These are phyloP conservation scores for Diplodus puntazzo DNA, from an alignment of 2,797 vertebrate species.

Conservation along the genomic window DNA sequence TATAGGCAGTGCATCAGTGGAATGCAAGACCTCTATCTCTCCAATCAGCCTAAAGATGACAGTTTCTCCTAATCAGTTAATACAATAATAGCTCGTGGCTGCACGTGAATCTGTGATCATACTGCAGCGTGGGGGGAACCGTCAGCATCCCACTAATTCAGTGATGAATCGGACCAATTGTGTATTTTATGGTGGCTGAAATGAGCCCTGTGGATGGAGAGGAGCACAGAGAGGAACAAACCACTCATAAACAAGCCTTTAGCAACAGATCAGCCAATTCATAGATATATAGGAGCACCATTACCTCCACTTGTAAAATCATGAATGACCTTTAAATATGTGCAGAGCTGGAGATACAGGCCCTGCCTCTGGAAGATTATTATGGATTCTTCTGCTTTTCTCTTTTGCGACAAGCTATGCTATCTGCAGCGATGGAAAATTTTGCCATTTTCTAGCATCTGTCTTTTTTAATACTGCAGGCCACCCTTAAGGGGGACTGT, in stretches of 20 bases:
- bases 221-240: constrained; percentile 67
- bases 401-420: constrained; percentile 45
- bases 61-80: constrained; percentile 48
- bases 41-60: constrained; percentile 31
- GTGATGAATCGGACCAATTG: constrained; percentile 82
- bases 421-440: constrained; percentile 58
- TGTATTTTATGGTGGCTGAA: constrained; percentile 79
- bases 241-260: constrained; percentile 82
- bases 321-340: constrained; percentile 84
- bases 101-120: constrained; percentile 66
- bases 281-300: constrained; percentile 73
- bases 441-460: constrained; percentile 43
- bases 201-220: constrained; percentile 68
- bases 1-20: not conserved
- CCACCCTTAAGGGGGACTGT: not conserved
- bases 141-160: constrained; percentile 81
- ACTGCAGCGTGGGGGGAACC: constrained; percentile 40
- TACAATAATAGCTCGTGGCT: constrained; percentile 49
- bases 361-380: constrained; percentile 65
- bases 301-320: constrained; percentile 84
- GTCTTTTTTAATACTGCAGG: constrained; percentile 24
- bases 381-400: constrained; percentile 64
- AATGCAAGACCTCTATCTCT: constrained; percentile 8
- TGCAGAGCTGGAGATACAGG: constrained; percentile 66
- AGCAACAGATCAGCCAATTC: constrained; percentile 84